Percentiles rank a stretch among this genome's conserved stretches.
Conservation (phyloP, 1,140 invertebrate species). For the Halictus rubicundus region DNA sequence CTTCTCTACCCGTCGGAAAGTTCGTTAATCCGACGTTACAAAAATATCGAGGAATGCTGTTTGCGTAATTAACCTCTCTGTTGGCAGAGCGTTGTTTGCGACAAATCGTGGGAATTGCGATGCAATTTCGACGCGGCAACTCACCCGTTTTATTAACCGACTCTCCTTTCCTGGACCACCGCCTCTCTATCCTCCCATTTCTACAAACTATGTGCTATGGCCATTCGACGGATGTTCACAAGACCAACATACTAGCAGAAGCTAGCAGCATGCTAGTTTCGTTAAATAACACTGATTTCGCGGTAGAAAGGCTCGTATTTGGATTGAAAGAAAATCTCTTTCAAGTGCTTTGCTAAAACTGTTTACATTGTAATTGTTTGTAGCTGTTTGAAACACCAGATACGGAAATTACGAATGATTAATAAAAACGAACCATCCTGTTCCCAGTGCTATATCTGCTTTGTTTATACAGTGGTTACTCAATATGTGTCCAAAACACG, state of each 20-base stretch:
- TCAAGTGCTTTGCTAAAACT: too few species aligned
- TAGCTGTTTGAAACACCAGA: too few species aligned
- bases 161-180: conserved; percentile 8
- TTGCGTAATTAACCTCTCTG: conserved; percentile 43
- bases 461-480: too few species aligned
- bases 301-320: too few species aligned
- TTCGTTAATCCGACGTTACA: conserved; percentile 28
- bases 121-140: conserved; percentile 27
- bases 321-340: too few species aligned
- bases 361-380: too few species aligned
- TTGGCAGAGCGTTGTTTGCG: conserved; percentile 22
- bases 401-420: too few species aligned
- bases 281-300: background rate
- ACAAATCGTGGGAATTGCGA: conserved; percentile 40
- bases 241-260: too few species aligned
- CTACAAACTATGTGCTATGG: conserved; percentile 3
- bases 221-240: background rate
- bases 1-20: background rate
- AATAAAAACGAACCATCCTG: too few species aligned
- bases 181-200: conserved; percentile 3
- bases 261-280: too few species aligned
- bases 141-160: conserved; percentile 25
- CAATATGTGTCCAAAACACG: too few species aligned
- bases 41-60: conserved; percentile 35
- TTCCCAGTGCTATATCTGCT: too few species aligned